Conservation (phyloP, 2,797 vertebrate genomes). For the Leucoraja ocellata region DNA sequence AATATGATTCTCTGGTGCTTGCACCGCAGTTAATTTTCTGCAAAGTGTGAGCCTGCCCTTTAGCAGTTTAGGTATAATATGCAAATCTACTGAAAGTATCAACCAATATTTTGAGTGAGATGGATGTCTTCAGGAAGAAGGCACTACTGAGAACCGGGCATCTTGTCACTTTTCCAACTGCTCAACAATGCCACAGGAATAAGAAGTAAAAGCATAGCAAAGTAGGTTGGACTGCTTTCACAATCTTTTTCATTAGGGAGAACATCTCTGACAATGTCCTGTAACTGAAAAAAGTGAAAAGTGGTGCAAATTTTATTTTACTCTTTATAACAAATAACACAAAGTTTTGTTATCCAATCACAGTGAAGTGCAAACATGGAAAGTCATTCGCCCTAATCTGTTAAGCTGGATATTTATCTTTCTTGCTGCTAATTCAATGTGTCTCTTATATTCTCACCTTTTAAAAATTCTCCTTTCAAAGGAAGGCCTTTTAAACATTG, state of each 20-base stretch:
- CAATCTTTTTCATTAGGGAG: neutral
- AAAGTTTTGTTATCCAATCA: neutral
- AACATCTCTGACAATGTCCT: neutral
- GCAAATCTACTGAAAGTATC: neutral
- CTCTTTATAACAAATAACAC: neutral
- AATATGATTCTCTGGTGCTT: neutral
- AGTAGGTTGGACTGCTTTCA: neutral
- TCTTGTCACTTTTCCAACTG: neutral
- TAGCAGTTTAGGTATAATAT: neutral
- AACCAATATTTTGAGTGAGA: neutral
- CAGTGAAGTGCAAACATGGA: neutral
- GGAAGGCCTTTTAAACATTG: neutral
- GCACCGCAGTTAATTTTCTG: neutral
- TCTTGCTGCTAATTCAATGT: neutral
- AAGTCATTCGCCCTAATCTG: neutral
- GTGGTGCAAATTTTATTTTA: neutral
- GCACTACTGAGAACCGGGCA: no score
- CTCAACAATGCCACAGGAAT: neutral
- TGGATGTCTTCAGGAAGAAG: neutral
- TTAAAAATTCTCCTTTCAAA: neutral
- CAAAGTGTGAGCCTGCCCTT: neutral
- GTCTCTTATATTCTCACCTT: neutral
- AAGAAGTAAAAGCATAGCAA: neutral
- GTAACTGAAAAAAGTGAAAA: neutral
- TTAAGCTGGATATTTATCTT: no score